These are phyloP conservation scores for Scaptomyza graminum DNA, from an alignment of 1,140 invertebrate species.

Conservation along the genomic window DNA sequence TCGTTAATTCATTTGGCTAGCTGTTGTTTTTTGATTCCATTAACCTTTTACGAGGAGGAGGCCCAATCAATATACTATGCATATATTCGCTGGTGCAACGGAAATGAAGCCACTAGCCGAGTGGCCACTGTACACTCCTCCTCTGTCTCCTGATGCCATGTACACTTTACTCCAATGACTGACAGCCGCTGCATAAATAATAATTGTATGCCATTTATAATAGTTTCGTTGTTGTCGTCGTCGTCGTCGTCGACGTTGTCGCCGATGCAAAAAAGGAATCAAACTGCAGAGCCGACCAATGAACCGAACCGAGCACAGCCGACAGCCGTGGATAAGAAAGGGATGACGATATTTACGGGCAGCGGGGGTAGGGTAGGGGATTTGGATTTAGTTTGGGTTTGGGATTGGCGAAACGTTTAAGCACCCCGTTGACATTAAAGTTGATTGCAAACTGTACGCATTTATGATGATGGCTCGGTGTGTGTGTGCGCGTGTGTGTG, in stretches of 20 bases:
- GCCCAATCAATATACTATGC: background rate
- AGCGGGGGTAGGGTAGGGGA: background rate
- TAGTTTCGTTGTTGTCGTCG: conserved; percentile 45
- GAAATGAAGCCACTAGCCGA: conserved; percentile 36
- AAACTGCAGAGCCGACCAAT: conserved; percentile 51
- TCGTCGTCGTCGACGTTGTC: conserved; percentile 18
- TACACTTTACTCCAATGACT: conserved; percentile 31
- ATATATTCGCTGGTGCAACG: conserved; percentile 15
- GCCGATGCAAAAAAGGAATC: conserved; percentile 57
- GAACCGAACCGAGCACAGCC: conserved; percentile 35
- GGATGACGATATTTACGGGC: too few relatives aligned
- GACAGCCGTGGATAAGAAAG: conserved; percentile 6
- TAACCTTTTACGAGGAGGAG: background rate
- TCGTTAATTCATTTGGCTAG: too few relatives aligned
- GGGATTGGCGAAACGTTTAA: conserved; percentile 34
- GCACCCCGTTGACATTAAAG: conserved; percentile 69
- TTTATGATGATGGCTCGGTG: conserved; percentile 38
- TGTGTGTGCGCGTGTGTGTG: background rate
- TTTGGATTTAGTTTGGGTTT: background rate
- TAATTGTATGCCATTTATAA: conserved; percentile 70
- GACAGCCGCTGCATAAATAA: conserved; percentile 69
- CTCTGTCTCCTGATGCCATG: background rate
- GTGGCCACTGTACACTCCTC: conserved; percentile 6
- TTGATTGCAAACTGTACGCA: conserved; percentile 79
- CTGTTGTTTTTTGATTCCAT: background rate